Percentiles rank a stretch among this genome's conserved stretches.
Evolutionary conservation across 2,113 vertebrate genomes (phyloP).

Genomic region (Trichechus manatus): DNA sequence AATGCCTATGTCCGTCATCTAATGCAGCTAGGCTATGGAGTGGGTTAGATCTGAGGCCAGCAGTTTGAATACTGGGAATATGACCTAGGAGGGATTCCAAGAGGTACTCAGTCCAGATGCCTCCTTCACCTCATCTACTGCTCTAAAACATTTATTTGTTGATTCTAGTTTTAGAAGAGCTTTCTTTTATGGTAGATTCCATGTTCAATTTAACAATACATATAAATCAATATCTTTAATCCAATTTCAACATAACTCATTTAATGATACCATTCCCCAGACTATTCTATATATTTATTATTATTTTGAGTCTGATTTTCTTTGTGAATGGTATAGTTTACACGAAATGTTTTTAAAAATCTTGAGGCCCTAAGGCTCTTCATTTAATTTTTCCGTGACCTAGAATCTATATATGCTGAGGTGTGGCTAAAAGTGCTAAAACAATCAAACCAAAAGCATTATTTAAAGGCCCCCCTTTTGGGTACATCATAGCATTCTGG

Average conservation of each 20-base stretch:
- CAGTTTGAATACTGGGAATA: not conserved
- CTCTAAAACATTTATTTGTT: conserved; percentile 24
- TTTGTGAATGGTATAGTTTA: not conserved
- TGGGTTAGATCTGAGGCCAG: not conserved
- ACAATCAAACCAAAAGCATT: not conserved
- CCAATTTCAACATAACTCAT: not conserved
- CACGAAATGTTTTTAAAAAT: not conserved
- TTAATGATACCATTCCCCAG: not conserved
- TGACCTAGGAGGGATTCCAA: not conserved
- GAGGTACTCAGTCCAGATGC: not conserved
- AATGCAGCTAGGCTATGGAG: not conserved
- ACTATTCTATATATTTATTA: not conserved
- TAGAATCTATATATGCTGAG: conserved; percentile 30
- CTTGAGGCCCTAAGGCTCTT: not conserved
- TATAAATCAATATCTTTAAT: conserved; percentile 41
- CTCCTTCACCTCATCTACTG: not conserved
- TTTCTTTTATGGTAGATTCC: not conserved
- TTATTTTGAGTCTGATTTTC: not conserved
- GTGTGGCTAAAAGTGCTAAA: not conserved
- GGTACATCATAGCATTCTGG: not conserved
- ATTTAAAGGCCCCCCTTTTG: not conserved
- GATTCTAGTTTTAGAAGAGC: not conserved
- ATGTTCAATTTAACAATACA: conserved; percentile 18
- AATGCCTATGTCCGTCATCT: not conserved
- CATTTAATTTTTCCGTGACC: not conserved